phyloP scores from a whole-genome alignment of 2,797 vertebrate species.

The Chelon auratus region DNA sequence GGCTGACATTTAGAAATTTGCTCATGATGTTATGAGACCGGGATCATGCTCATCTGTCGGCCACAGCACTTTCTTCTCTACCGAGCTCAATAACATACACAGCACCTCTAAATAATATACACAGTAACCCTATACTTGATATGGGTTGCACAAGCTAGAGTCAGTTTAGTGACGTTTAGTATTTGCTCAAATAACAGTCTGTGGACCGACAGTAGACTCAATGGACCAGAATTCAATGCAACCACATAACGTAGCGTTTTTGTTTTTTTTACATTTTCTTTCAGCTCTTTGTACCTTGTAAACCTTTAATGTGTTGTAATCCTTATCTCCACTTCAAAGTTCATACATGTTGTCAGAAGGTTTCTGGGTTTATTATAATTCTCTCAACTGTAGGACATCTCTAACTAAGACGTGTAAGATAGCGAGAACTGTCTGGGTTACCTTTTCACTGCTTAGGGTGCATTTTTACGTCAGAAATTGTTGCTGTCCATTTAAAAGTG shows the following conservation, averaged over 20 bases:
- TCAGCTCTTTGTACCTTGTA: background rate
- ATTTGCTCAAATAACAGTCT: constrained; percentile 1
- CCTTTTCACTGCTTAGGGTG: background rate
- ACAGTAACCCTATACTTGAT: too few relatives aligned
- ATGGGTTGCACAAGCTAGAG: too few relatives aligned
- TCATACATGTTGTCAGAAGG: background rate
- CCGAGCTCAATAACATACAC: too few relatives aligned
- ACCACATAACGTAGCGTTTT: background rate
- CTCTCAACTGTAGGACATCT: background rate
- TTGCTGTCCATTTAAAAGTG: background rate
- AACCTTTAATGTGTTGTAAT: background rate
- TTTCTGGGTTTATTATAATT: background rate
- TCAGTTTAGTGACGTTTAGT: background rate
- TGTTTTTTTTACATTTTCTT: background rate
- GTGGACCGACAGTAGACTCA: background rate
- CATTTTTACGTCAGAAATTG: background rate
- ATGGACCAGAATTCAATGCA: constrained; percentile 10
- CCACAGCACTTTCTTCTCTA: too few relatives aligned
- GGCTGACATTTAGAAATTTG: too few relatives aligned
- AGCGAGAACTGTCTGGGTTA: constrained; percentile 14
- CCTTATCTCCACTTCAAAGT: background rate
- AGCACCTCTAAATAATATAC: too few relatives aligned
- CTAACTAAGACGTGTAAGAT: background rate
- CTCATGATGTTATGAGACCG: too few relatives aligned
- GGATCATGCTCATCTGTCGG: too few relatives aligned